These are phyloP conservation scores for Thunnus maccoyii DNA, from an alignment of 2,113 vertebrate species.

Conservation along the genomic window DNA sequence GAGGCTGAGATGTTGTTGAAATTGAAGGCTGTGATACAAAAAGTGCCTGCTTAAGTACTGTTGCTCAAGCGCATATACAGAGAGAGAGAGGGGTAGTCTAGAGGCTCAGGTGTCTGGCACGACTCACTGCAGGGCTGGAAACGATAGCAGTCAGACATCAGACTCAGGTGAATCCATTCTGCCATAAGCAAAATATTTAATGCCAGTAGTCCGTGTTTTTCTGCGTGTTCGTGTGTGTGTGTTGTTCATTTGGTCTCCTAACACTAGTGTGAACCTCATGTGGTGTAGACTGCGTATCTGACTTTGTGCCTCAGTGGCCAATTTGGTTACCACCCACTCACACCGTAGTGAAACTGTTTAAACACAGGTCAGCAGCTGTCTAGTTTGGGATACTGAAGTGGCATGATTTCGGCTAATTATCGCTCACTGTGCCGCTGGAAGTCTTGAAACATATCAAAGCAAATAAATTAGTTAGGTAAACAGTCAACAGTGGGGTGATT, in stretches of 20 bases:
- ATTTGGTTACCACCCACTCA: not conserved
- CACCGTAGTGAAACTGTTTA: not conserved
- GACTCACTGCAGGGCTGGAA: not conserved
- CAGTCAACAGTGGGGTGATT: slow-evolving; percentile 44
- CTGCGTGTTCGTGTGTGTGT: slow-evolving; percentile 16
- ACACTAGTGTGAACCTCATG: not conserved
- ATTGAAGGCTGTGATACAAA: slow-evolving; percentile 21
- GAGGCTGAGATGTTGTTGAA: slow-evolving; percentile 7
- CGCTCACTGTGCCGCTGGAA: slow-evolving; percentile 17
- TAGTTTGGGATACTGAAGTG: slow-evolving; percentile 23
- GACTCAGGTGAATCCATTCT: slow-evolving; percentile 25
- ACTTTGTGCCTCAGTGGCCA: not conserved
- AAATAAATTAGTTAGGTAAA: slow-evolving; percentile 56
- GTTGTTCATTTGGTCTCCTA: not conserved
- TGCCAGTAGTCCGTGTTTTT: not conserved
- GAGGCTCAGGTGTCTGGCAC: slow-evolving; percentile 31
- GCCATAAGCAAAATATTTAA: not conserved
- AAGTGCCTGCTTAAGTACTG: slow-evolving; percentile 5
- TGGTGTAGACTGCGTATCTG: not conserved
- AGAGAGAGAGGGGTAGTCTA: not conserved
- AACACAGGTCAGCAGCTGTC: slow-evolving; percentile 9
- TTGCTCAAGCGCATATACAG: not conserved
- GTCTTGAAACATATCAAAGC: slow-evolving; percentile 47
- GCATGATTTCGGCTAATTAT: slow-evolving; percentile 35
- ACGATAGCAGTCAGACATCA: not conserved